A percentile compares a stretch with the other conserved stretches of the same genome.
Evolutionary conservation across 2,113 vertebrate genomes (phyloP).

Genomic region (Oreotrochilus melanogaster): DNA sequence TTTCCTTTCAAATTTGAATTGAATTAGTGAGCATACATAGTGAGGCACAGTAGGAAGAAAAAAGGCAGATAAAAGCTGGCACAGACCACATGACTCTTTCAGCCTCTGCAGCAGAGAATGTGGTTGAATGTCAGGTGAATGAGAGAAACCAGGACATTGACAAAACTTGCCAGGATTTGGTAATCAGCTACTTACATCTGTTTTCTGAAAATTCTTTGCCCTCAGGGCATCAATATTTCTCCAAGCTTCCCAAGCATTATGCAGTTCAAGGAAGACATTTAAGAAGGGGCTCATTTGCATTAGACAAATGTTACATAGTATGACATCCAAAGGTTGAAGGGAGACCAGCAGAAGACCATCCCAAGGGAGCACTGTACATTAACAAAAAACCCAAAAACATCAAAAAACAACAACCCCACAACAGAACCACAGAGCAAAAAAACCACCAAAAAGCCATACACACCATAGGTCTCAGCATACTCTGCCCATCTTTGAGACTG

Average conservation of each 20-base stretch:
- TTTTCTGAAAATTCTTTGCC: background rate
- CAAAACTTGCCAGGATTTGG: background rate
- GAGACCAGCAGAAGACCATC: background rate
- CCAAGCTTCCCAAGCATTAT: background rate
- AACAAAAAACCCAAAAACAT: background rate
- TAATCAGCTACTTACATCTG: background rate
- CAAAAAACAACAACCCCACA: background rate
- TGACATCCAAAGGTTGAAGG: background rate
- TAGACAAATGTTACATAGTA: background rate
- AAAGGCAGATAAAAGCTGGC: slow-evolving; percentile 36
- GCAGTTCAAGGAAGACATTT: background rate
- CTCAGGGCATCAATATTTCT: background rate
- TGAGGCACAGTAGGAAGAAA: slow-evolving; percentile 10
- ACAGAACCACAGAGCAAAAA: no score
- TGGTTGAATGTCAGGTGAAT: background rate
- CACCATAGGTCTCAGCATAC: background rate
- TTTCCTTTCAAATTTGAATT: slow-evolving; percentile 64
- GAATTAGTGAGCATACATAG: slow-evolving; percentile 45
- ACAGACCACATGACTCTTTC: slow-evolving; percentile 41
- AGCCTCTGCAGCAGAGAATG: background rate
- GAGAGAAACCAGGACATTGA: background rate
- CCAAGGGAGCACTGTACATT: background rate
- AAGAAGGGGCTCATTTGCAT: slow-evolving; percentile 27
- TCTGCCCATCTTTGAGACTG: background rate
- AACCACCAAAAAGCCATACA: no score